Base-by-base conservation (phyloP, 2,797 vertebrate genomes). In the Lutjanus campechanus region DNA sequence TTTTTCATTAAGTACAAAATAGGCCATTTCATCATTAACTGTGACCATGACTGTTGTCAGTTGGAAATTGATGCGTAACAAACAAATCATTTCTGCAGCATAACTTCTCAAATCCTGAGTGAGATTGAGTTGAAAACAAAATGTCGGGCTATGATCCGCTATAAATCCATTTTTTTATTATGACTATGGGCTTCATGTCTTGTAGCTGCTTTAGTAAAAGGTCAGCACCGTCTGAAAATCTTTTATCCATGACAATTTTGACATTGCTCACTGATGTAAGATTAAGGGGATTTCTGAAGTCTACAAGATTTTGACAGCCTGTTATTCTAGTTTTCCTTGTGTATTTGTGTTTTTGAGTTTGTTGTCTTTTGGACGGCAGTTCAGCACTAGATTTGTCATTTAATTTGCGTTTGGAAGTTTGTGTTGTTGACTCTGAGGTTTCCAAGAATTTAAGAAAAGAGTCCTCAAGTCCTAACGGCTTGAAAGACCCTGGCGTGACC, bases 181-280 rank as follows among this genome's bases (percentile, higher is more conserved):
- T 96, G 91, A 99, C 95, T 61, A 96, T 95, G 87, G 98, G 98
- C 95, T 95, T 98, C 97, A 99, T 99, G 94, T 98, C 96, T 96
- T 99, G 98, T 94, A 99, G 97, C 77, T 99, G 98, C 93, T 97
- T 98, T 85, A 99, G 93, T 87, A 97, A 92, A 91, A 92, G 92
- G 91, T 98, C 97, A 91, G 97, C 95, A 93, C 96, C 96, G 82
- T 97, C 96, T 89, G 97, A 98, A 78, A 98, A 92, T 79, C 95
- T 95, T 93, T 97, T 97, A 92, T 98, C 97, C 95, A 99, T 94
- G 90, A 98, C 97, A 85, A 99, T 98, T 92, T 99, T 99, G 86
- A 99, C 96, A 86, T 98, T 98, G 82, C 94, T 97, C 67, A 95
- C 95, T 56, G 96, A 97, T 61, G 96, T 96, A 81, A 99, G 94